Base-by-base conservation (phyloP, 2,113 vertebrate genomes). In the Leptodactylus fuscus region DNA sequence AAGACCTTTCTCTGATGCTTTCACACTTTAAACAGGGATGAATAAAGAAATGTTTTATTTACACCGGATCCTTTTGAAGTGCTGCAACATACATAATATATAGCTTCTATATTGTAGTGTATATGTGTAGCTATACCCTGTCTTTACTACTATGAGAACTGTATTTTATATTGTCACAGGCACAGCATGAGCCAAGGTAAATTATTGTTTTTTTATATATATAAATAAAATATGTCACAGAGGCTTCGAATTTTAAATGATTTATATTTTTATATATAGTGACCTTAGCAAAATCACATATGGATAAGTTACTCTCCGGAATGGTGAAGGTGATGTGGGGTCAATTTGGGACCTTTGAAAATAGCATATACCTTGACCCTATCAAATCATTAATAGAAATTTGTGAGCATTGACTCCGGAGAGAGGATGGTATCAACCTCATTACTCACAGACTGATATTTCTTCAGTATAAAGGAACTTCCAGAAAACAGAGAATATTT, bases 311-410 rank as follows among this genome's bases (percentile, higher is more conserved):
- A 9, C 34, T 24, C 44, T 49, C 41, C 10, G 24, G 48, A 29
- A 51, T 46, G 51, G 34, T 34, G 6, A 27, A 81, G 62, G 80
- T 70, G 48, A 81, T 44, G 18, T 49, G 80, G 34, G 80, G 80
- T 81, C 62, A 81, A 62, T 18, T 41, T 65, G 80, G 29, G 8
- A 16, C 20, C n/a, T 32, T 69, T 32, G n/a, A 81, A 27, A 69
- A 81, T 46, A 81, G n/a, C 58, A 67, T 69, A 81, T 70, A 81
- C 80, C 6, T 36, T 81, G 62, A 70, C 60, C 62, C 46, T n/a
- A 51, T 81, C n/a, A 70, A 69, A 34, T 70, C n/a, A 69, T 81
- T 70, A 69, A 49, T 81, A 81, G 46, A 65, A 51, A 81, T 65
- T 49, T 81, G 80, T 69, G 41, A 36, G 44, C 62, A 49, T 20